A percentile compares a stretch with the other conserved stretches of the same genome.
These are phyloP conservation scores for Dreissena rostriformis DNA, from an alignment of 1,140 invertebrate species.

Conservation along the genomic window DNA sequence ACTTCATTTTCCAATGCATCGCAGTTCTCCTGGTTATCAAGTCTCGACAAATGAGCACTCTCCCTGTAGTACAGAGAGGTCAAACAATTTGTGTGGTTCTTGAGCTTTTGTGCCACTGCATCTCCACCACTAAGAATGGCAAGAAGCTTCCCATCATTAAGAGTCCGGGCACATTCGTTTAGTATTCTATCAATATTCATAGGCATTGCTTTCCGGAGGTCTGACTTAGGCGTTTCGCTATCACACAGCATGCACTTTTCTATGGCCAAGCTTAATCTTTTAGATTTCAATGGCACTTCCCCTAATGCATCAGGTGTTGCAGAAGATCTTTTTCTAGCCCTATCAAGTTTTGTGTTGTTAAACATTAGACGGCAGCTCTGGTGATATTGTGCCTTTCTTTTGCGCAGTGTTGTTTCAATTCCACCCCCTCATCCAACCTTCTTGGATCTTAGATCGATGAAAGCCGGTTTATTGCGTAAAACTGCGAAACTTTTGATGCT, in stretches of 20 bases:
- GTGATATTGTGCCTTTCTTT: slow-evolving; percentile 27
- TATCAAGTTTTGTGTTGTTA: slow-evolving; percentile 27
- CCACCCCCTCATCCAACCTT: slow-evolving; percentile 45
- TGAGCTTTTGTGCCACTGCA: slow-evolving; percentile 56
- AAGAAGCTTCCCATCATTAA: slow-evolving; percentile 38
- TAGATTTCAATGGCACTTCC: background rate
- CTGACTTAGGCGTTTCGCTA: background rate
- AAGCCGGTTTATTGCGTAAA: slow-evolving; percentile 30
- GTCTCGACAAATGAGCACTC: background rate
- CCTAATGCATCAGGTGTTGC: background rate
- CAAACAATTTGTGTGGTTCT: slow-evolving; percentile 47
- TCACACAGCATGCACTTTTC: slow-evolving; percentile 14
- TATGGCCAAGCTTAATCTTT: background rate
- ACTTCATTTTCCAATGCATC: slow-evolving; percentile 25
- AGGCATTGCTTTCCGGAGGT: slow-evolving; percentile 4
- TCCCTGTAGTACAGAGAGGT: slow-evolving; percentile 40
- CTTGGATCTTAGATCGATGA: slow-evolving; percentile 26
- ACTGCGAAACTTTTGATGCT: slow-evolving; percentile 30
- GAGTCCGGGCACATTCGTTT: slow-evolving; percentile 1
- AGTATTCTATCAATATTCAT: slow-evolving; percentile 7
- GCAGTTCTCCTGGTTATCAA: slow-evolving; percentile 1
- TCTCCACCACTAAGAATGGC: slow-evolving; percentile 52
- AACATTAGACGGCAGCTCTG: slow-evolving; percentile 21
- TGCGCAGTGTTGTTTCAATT: slow-evolving; percentile 43
- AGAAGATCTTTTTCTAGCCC: background rate